These are phyloP conservation scores for Notamacropus eugenii DNA, from an alignment of 2,797 vertebrate species.

Conservation along the genomic window DNA sequence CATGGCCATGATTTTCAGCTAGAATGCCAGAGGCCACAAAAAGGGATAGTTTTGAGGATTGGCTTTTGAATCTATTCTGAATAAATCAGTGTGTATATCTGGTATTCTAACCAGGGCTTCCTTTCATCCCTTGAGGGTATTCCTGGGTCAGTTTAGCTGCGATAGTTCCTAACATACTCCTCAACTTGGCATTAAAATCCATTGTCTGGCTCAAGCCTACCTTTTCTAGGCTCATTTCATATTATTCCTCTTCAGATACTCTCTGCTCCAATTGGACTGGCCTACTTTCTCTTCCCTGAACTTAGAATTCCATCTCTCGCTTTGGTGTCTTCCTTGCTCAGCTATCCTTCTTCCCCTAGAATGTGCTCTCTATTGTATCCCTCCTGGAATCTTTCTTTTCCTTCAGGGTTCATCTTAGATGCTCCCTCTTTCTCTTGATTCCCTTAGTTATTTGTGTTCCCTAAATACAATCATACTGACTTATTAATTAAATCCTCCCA, in stretches of 20 bases:
- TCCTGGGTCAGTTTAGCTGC: constrained; percentile 60
- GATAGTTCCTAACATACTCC: constrained; percentile 1
- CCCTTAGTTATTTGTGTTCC: neutral
- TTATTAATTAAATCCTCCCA: neutral
- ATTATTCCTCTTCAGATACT: neutral
- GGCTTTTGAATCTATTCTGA: constrained; percentile 41
- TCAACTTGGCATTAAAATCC: neutral
- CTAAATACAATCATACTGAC: neutral
- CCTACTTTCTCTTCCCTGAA: neutral
- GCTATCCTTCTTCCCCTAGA: neutral
- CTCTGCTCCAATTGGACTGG: neutral
- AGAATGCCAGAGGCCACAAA: constrained; percentile 46
- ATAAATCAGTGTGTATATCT: constrained; percentile 48
- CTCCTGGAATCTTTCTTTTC: neutral
- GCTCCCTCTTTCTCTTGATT: neutral
- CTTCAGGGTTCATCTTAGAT: neutral
- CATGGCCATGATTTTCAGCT: constrained; percentile 55
- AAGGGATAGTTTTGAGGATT: constrained; percentile 63
- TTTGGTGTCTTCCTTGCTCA: neutral
- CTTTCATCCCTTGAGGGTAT: constrained; percentile 37
- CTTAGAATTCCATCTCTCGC: neutral
- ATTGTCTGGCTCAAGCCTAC: neutral
- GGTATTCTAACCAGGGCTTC: constrained; percentile 34
- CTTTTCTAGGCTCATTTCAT: neutral
- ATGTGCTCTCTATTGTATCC: neutral